Evolutionary conservation across 2,888 invertebrate genomes (phyloP).

Genomic region (Steinernema hermaphroditum): DNA sequence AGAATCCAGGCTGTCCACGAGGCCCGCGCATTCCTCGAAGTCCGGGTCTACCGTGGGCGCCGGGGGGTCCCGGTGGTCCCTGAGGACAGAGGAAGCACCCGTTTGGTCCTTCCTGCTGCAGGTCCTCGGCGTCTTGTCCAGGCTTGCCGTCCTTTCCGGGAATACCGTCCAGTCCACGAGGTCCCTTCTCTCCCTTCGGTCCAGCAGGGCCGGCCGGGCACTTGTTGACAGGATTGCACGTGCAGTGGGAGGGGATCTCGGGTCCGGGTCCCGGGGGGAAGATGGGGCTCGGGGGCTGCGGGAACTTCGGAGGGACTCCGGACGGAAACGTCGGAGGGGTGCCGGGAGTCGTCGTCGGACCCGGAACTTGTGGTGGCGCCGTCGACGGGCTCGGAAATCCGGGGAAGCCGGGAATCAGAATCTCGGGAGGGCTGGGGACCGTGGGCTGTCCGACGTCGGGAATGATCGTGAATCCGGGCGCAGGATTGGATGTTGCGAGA

Average conservation of each 20-base stretch:
- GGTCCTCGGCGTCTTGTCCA: conserved; percentile 34
- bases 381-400: too few species aligned
- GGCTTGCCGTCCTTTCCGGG: conserved; percentile 34
- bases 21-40: conserved; percentile 60
- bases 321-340: too few species aligned
- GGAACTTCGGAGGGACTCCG: too few species aligned
- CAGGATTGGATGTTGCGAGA: too few species aligned
- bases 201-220: conserved; percentile 55
- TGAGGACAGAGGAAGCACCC: not conserved
- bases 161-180: conserved; percentile 33
- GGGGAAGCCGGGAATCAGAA: too few species aligned
- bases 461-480: too few species aligned
- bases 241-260: conserved; percentile 14
- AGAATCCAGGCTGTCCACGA: conserved; percentile 52
- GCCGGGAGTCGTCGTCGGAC: too few species aligned
- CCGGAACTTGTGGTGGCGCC: too few species aligned
- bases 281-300: too few species aligned
- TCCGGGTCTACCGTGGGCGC: conserved; percentile 48
- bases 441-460: too few species aligned
- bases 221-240: conserved; percentile 49
- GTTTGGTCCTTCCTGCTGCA: conserved; percentile 8
- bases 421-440: too few species aligned
- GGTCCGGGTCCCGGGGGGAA: too few species aligned
- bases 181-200: conserved; percentile 33
- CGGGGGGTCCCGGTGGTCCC: not conserved